Conservation (phyloP, 2,113 vertebrate species). For the Channa maculata region DNA sequence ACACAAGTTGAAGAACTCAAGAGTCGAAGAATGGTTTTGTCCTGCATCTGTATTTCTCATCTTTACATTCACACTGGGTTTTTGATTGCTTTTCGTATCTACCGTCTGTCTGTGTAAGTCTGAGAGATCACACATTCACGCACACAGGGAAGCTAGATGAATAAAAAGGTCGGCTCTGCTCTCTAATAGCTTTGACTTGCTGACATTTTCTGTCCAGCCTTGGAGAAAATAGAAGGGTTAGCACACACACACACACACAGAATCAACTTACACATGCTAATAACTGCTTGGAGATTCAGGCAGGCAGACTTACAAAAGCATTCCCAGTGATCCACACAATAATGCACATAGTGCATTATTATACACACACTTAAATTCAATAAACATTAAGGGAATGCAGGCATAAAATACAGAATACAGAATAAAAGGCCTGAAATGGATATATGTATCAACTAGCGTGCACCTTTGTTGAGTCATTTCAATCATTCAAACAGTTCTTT, state of each 20-base stretch:
- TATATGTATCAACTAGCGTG: constrained; percentile 1
- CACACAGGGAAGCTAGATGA: constrained; percentile 31
- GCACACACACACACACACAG: neutral
- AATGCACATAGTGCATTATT: neutral
- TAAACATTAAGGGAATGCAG: neutral
- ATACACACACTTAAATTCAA: neutral
- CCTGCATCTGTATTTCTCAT: neutral
- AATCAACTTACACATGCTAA: neutral
- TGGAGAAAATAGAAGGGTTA: constrained; percentile 24
- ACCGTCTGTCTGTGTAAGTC: neutral
- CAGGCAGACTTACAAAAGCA: neutral
- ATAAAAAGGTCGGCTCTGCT: constrained; percentile 48
- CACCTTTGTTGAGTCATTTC: neutral
- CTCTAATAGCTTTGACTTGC: constrained; percentile 58
- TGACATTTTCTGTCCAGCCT: constrained; percentile 53
- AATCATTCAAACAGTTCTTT: neutral
- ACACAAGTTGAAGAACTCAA: no score
- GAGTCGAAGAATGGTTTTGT: no score
- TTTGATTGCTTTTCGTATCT: constrained; percentile 6
- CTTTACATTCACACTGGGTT: neutral
- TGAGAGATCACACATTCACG: constrained; percentile 13
- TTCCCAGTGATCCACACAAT: neutral
- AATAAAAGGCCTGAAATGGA: neutral
- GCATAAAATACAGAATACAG: no score
- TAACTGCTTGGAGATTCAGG: neutral